Percentiles rank a stretch among this genome's conserved stretches.
phyloP scores from a whole-genome alignment of 2,888 invertebrate genomes.

The Agonopterix subpropinquella region DNA sequence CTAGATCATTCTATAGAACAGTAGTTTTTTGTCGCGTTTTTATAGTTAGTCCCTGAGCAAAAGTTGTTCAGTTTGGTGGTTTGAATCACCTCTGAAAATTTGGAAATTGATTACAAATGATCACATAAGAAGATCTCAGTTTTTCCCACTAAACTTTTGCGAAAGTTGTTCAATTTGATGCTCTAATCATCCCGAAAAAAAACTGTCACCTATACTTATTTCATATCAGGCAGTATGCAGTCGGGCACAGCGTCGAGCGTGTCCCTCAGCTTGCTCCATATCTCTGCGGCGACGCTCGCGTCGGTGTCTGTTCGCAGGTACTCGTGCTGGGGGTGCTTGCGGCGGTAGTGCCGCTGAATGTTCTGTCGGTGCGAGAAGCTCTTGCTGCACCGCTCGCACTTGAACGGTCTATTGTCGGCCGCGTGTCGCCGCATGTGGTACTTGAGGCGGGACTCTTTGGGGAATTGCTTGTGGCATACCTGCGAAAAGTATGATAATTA shows the following conservation, averaged over 20 bases:
- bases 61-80: too few relatives aligned
- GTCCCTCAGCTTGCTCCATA: slow-evolving; percentile 32
- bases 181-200: too few relatives aligned
- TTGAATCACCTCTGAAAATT: too few relatives aligned
- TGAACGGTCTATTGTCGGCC: slow-evolving; percentile 41
- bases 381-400: slow-evolving; percentile 41
- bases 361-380: slow-evolving; percentile 54
- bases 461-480: slow-evolving; percentile 14
- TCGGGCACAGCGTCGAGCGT: slow-evolving; percentile 15
- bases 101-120: too few relatives aligned
- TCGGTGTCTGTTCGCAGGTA: slow-evolving; percentile 41
- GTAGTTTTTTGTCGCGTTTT: too few relatives aligned
- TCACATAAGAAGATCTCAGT: too few relatives aligned
- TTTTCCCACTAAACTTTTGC: too few relatives aligned
- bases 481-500: background rate
- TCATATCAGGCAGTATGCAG: background rate
- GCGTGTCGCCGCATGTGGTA: slow-evolving; percentile 14
- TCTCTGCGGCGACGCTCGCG: slow-evolving; percentile 39
- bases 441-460: slow-evolving; percentile 10
- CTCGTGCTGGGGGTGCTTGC: slow-evolving; percentile 44
- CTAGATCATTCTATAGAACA: too few relatives aligned
- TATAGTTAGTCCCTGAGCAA: too few relatives aligned
- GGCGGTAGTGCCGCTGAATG: slow-evolving; percentile 42
- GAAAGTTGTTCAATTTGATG: too few relatives aligned
- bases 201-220: background rate